These are phyloP conservation scores for Luehdorfia chinensis DNA, from an alignment of 1,140 invertebrate species.

Conservation along the genomic window DNA sequence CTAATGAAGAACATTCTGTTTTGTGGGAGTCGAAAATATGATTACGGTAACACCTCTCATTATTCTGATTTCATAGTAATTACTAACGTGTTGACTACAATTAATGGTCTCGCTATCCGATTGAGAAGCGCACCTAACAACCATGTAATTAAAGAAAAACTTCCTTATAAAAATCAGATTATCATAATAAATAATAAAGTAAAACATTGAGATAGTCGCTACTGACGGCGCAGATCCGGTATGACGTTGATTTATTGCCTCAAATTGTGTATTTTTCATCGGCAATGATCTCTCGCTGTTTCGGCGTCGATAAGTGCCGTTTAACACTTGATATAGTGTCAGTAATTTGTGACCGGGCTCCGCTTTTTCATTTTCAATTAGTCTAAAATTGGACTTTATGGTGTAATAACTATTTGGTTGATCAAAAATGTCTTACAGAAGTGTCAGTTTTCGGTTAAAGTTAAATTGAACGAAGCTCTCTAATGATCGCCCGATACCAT, in stretches of 20 bases:
- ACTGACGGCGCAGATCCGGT: constrained; percentile 36
- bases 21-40: too few species aligned
- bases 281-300: constrained; percentile 57
- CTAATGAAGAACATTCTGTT: too few species aligned
- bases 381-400: constrained; percentile 56
- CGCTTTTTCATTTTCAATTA: constrained; percentile 73
- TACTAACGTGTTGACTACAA: too few species aligned
- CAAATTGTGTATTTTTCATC: constrained; percentile 75
- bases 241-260: constrained; percentile 65
- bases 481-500: too few species aligned
- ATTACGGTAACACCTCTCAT: too few species aligned
- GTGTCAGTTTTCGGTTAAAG: not conserved
- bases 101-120: too few species aligned
- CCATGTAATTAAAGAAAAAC: constrained; percentile 30
- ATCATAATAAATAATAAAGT: constrained; percentile 62
- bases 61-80: too few species aligned
- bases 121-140: constrained; percentile 7
- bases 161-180: constrained; percentile 40
- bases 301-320: constrained; percentile 69
- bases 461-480: constrained; percentile 11
- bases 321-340: constrained; percentile 76
- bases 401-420: constrained; percentile 12
- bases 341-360: constrained; percentile 66
- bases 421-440: constrained; percentile 5
- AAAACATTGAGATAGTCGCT: constrained; percentile 48